A percentile compares a stretch with the other conserved stretches of the same genome.
Conservation (phyloP, 2,113 vertebrate species). For the Ia io region DNA sequence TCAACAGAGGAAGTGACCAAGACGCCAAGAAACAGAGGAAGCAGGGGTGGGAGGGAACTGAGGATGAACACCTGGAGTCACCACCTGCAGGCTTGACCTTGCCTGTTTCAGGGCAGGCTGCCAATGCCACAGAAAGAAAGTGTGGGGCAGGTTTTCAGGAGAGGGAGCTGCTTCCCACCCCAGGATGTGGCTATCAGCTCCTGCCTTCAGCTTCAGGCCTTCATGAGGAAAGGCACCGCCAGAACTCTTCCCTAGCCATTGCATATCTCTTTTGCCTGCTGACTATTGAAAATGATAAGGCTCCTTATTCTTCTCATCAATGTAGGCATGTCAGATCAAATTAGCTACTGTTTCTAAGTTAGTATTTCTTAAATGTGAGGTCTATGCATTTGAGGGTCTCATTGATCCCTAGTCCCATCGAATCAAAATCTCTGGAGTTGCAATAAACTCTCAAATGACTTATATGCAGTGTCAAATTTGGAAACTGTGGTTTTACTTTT, state of each 20-base stretch:
- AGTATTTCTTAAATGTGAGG: not conserved
- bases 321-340: not conserved
- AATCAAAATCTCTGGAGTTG: not conserved
- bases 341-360: not conserved
- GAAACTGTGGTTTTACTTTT: not conserved
- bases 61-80: not conserved
- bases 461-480: not conserved
- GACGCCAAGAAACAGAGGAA: not conserved
- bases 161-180: not conserved
- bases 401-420: not conserved
- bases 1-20: not conserved
- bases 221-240: not conserved
- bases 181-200: no score
- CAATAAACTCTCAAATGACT: not conserved
- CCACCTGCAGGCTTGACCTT: not conserved
- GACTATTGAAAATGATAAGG: not conserved
- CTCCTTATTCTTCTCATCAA: not conserved
- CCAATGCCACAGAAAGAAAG: not conserved
- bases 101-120: constrained; percentile 2
- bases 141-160: not conserved
- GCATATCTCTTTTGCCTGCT: not conserved
- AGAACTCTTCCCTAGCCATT: not conserved
- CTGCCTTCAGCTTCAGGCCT: not conserved
- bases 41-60: not conserved
- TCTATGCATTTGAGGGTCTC: not conserved